phyloP scores from a whole-genome alignment of 2,888 invertebrate genomes.

The Nysson spinosus region DNA sequence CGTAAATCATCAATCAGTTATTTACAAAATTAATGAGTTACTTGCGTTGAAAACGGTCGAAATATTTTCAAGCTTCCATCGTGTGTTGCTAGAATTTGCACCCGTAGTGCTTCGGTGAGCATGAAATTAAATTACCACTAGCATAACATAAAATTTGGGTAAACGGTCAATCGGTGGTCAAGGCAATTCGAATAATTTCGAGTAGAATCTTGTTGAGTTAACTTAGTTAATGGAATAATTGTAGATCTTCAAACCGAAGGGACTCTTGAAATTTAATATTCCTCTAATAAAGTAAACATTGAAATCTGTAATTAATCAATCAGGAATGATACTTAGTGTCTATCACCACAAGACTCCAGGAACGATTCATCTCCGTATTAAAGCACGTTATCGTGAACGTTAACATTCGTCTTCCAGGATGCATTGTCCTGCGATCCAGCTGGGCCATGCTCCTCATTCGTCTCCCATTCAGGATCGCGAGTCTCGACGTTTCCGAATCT shows the following conservation, averaged over 20 bases:
- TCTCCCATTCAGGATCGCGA: slow-evolving; percentile 71
- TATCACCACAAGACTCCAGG: slow-evolving; percentile 4
- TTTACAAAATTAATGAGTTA: background rate
- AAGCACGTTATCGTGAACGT: slow-evolving; percentile 55
- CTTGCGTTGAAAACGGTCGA: background rate
- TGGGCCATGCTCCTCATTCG: slow-evolving; percentile 73
- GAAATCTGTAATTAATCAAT: too few relatives aligned
- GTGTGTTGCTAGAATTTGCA: slow-evolving; percentile 2
- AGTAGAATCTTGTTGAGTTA: too few relatives aligned
- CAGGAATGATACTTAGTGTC: too few relatives aligned
- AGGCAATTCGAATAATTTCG: background rate
- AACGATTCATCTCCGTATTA: slow-evolving; percentile 46
- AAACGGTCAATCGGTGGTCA: slow-evolving; percentile 2
- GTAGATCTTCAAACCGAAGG: too few relatives aligned
- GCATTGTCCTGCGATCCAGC: slow-evolving; percentile 70
- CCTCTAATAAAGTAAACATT: background rate
- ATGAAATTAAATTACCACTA: slow-evolving; percentile 27
- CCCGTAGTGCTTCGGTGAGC: slow-evolving; percentile 9
- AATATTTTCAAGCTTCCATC: slow-evolving; percentile 1
- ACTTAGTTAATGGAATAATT: too few relatives aligned
- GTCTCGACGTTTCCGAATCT: slow-evolving; percentile 75
- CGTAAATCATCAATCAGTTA: background rate
- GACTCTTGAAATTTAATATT: too few relatives aligned
- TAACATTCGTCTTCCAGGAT: slow-evolving; percentile 69
- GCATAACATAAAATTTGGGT: slow-evolving; percentile 5